phyloP scores from a whole-genome alignment of 1,140 invertebrate genomes.

The Plodia interpunctella region DNA sequence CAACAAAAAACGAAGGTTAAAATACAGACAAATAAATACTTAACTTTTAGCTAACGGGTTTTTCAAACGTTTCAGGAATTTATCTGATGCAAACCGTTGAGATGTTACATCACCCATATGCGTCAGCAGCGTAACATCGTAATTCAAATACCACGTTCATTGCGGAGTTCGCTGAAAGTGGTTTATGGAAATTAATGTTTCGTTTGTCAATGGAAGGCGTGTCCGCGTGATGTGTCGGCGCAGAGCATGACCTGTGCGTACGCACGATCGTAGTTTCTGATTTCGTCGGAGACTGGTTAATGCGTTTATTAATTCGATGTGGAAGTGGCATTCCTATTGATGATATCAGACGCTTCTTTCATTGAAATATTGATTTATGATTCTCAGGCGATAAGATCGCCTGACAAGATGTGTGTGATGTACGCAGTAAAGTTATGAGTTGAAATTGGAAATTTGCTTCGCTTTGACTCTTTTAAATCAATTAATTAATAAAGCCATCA shows the following conservation, averaged over 20 bases:
- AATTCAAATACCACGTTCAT: conserved; percentile 23
- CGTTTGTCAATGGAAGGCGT: conserved; percentile 42
- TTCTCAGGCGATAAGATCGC: not conserved
- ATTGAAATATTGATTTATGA: not conserved
- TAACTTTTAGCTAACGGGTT: conserved; percentile 28
- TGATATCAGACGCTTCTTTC: not conserved
- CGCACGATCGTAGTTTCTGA: conserved; percentile 8
- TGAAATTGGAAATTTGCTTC: too few relatives aligned
- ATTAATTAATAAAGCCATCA: too few relatives aligned
- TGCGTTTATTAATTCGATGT: not conserved
- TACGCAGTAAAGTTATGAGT: too few relatives aligned
- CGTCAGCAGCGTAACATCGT: conserved; percentile 19
- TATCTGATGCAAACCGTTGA: conserved; percentile 55
- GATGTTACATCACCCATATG: conserved; percentile 59
- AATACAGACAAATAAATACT: conserved; percentile 9
- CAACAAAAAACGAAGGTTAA: conserved; percentile 5
- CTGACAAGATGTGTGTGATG: too few relatives aligned
- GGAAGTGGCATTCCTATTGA: not conserved
- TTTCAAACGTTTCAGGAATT: conserved; percentile 48
- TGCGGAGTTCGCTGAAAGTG: conserved; percentile 22
- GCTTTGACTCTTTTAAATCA: too few relatives aligned
- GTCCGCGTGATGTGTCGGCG: conserved; percentile 23
- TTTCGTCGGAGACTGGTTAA: not conserved
- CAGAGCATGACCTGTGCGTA: conserved; percentile 13
- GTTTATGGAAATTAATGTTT: conserved; percentile 27